Evolutionary conservation across 2,888 invertebrate species (phyloP), one percentile per base, ranked within the genome.

Genomic region (Ennomos erosarius): DNA sequence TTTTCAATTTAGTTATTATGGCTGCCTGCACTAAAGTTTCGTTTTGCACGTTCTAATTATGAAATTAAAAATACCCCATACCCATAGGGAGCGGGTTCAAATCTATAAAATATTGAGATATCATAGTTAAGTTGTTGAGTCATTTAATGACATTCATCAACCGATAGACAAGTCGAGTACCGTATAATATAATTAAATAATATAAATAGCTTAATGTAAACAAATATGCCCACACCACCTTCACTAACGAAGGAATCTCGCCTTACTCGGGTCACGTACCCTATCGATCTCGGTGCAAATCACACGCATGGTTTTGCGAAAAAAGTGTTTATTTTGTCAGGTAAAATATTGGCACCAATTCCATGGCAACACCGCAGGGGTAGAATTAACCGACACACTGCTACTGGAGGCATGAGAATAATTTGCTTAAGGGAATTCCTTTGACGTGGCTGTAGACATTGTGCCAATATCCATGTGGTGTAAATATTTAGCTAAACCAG

Each of bases 271-370:
- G 75, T 72, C 78, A 78, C 78, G 77, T 77, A 69, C 50, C 44
- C 51, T 73, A 78, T 76, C 71, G 73, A 76, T 76, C 66, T 69
- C 66, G 43, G 53, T 58, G 57, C 65, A 68, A 70, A 74, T 76
- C 70, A 63, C 69, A 70, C 65, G 63, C 69, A 70, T 65, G 69
- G 68, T 68, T 61, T 64, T 68, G 64, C 58, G 46, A 59, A 64
- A 62, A 43, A 60, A 65, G 61, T 69, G 62, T 69, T 64, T 64
- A 64, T 59, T 55, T 51, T 50, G 55, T 61, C 52, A 64, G 60
- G 54, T 47, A 65, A 65, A 59, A 61, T 55, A 45, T 42, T 37
- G 50, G 47, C 44, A 50, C 38, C 52, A 38, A 55, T 49, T 48
- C 52, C 45, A 45, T 49, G 33, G 50, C 44, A 56, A 46, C 37